Conservation (phyloP, 2,113 vertebrate genomes). For the Barbus barbus region DNA sequence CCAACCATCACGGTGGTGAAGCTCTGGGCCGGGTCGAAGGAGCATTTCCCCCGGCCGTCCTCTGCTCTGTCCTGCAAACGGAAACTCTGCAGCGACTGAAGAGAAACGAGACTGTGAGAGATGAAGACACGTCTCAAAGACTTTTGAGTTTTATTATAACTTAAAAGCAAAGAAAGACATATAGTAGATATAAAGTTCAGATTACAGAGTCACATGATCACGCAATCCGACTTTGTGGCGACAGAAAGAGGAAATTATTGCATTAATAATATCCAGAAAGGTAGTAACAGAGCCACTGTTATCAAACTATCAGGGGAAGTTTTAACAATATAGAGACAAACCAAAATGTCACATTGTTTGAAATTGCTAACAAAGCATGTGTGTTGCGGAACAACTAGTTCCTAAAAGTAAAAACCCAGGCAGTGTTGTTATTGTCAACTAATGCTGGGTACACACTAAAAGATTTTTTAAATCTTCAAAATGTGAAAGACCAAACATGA, state of each 20-base stretch:
- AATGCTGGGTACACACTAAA: too few species aligned
- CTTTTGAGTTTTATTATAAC: too few species aligned
- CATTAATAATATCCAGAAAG: neutral
- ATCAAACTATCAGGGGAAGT: neutral
- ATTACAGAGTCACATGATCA: neutral
- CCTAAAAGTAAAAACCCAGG: neutral
- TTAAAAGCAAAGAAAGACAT: too few species aligned
- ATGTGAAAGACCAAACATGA: too few species aligned
- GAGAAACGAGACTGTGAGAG: neutral
- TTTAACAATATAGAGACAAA: neutral
- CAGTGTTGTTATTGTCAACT: neutral
- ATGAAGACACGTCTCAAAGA: too few species aligned
- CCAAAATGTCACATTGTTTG: neutral
- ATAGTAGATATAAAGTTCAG: neutral
- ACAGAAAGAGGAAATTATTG: neutral
- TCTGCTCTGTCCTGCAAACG: constrained; percentile 79
- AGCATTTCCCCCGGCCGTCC: constrained; percentile 92
- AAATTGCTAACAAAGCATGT: neutral
- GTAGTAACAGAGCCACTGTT: neutral
- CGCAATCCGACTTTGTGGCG: neutral
- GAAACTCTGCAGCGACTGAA: constrained; percentile 77
- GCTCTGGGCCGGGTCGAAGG: constrained; percentile 94
- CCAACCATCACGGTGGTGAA: constrained; percentile 96
- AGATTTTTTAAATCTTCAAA: too few species aligned
- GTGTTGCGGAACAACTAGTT: neutral